Percentiles rank a stretch among this genome's conserved stretches.
Evolutionary conservation across 2,888 invertebrate genomes (phyloP).

Genomic region (Apoda limacodes): DNA sequence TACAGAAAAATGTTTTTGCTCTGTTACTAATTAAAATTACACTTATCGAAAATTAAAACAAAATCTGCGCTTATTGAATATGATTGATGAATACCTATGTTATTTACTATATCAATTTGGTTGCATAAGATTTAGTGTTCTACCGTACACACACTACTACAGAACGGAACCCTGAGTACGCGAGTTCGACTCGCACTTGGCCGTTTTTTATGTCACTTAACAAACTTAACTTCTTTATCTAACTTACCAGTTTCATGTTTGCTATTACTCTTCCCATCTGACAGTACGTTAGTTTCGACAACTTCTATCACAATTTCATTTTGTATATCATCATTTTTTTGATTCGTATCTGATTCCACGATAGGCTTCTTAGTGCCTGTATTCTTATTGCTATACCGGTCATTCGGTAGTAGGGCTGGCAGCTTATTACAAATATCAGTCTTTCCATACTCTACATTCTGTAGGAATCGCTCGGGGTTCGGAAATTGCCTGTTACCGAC

Average conservation of each 20-base stretch:
- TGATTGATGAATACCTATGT: too few relatives aligned
- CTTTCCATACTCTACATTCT: slow-evolving; percentile 79
- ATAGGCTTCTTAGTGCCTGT: slow-evolving; percentile 55
- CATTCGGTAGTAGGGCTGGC: slow-evolving; percentile 50
- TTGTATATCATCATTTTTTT: neutral
- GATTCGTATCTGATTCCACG: slow-evolving; percentile 14
- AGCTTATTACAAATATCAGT: slow-evolving; percentile 68
- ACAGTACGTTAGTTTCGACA: slow-evolving; percentile 73
- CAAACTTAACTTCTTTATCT: neutral
- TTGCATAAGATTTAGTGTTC: too few relatives aligned
- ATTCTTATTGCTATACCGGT: slow-evolving; percentile 51
- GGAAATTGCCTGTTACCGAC: slow-evolving; percentile 69
- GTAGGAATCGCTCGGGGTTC: slow-evolving; percentile 74
- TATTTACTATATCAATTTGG: too few relatives aligned
- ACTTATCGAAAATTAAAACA: too few relatives aligned
- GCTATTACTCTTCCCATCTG: slow-evolving; percentile 61
- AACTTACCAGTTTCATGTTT: slow-evolving; percentile 61
- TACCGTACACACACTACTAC: too few relatives aligned
- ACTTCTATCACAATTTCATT: slow-evolving; percentile 73
- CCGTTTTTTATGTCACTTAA: too few relatives aligned
- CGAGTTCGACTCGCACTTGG: too few relatives aligned
- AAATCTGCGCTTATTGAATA: too few relatives aligned
- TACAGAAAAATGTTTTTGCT: too few relatives aligned
- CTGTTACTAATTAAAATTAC: too few relatives aligned
- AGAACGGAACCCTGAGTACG: too few relatives aligned